Evolutionary conservation across 2,797 vertebrate species (phyloP), one percentile per base, ranked within the genome.

Genomic region (Cuculus canorus): DNA sequence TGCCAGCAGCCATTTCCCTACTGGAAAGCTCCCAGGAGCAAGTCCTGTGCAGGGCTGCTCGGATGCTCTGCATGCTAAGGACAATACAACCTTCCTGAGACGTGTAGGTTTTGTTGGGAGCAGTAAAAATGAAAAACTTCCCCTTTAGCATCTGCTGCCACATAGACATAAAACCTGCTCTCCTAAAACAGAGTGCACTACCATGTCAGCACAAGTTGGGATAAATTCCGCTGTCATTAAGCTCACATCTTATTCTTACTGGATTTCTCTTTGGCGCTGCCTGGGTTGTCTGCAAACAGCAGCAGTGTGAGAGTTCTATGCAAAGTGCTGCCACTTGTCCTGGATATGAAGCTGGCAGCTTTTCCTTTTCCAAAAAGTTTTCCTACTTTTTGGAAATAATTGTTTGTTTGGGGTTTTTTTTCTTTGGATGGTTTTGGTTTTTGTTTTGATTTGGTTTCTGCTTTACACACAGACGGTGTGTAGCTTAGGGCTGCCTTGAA

Each of bases 61-160:
- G 30, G 37, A 64, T 3, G 19, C 35, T 53, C 70, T 33, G 33
- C 47, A 64, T 16, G 22, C 18, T 53, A 68, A 54, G 82, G 43
- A 60, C 47, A 59, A 39, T 0, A 0, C 0, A 71, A 69, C 4
- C 5, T 16, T 54, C 24, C 73, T 30, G 33, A 72, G 80, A 35
- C 35, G 64, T 47, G 24, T 5, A 59, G 47, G 43, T 54, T 86
- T 45, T 84, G 47, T 27, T 76, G 66, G 25, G 19, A 86, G 32
- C 43, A 53, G 27, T 28, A 24, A 21, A 43, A n/a, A 65, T 65
- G 10, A 60, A 61, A 84, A 7, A 17, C 33, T 7, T 69, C 69
- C 24, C 8, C 50, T 68, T 61, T 13, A 71, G 41, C 43, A 82
- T 41, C 45, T 85, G n/a, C 78, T 85, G 56, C 70, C 71, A 69